Conservation (phyloP, 2,888 invertebrate species). For the Eilema sororculum region DNA sequence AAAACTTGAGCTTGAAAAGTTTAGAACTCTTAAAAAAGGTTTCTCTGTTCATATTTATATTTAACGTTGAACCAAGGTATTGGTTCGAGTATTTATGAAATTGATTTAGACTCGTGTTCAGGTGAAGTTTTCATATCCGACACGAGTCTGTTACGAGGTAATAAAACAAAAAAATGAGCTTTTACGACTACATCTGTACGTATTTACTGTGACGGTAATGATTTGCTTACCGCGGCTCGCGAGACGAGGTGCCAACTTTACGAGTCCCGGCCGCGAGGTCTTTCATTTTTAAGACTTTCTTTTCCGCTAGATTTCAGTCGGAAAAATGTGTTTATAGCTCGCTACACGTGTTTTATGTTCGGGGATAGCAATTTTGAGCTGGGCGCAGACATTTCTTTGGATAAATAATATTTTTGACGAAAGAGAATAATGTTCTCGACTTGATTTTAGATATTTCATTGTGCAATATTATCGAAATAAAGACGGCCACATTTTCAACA, state of each 20-base stretch:
- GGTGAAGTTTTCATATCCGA: conserved; percentile 41
- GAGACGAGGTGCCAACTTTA: conserved; percentile 58
- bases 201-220: conserved; percentile 66
- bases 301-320: conserved; percentile 26
- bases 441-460: neutral
- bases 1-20: conserved; percentile 21
- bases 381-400: neutral
- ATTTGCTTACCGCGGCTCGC: conserved; percentile 56
- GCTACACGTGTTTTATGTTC: conserved; percentile 38
- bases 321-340: conserved; percentile 37
- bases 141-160: conserved; percentile 58
- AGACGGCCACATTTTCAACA: neutral
- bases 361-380: neutral
- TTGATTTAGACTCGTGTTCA: conserved; percentile 43
- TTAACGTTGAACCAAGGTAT: neutral
- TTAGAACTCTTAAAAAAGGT: conserved; percentile 25
- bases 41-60: conserved; percentile 23
- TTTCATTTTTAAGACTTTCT: conserved; percentile 44
- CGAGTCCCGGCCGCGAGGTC: conserved; percentile 47
- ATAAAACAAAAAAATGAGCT: conserved; percentile 65
- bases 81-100: conserved; percentile 11
- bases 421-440: neutral
- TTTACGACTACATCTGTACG: conserved; percentile 71
- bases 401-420: neutral
- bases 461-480: neutral